A percentile compares a stretch with the other conserved stretches of the same genome.
These are phyloP conservation scores for Ceyx melanurus DNA, from an alignment of 2,113 vertebrate species.

Conservation along the genomic window DNA sequence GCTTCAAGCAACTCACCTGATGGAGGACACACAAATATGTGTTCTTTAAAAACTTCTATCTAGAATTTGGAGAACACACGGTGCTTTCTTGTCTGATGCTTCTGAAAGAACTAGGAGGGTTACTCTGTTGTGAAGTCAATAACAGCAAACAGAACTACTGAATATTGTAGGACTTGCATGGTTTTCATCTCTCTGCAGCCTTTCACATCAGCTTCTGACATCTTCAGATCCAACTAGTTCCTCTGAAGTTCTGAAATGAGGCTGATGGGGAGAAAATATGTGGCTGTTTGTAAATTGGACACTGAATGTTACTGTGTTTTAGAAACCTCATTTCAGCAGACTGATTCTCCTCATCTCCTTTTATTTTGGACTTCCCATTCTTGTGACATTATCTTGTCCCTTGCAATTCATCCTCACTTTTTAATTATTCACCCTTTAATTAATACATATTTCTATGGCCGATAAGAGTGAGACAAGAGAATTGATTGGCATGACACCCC, in stretches of 20 bases:
- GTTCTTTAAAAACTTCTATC: not conserved
- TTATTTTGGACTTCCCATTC: not conserved
- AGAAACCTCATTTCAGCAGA: not conserved
- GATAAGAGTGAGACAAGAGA: not conserved
- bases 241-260: not conserved
- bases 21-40: not conserved
- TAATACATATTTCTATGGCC: not conserved
- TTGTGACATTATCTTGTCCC: slow-evolving; percentile 13
- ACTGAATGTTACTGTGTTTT: not conserved
- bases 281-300: not conserved
- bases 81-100: not conserved
- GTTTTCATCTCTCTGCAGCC: not conserved
- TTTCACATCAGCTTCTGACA: not conserved
- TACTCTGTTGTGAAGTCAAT: not conserved
- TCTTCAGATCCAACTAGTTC: not conserved
- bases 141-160: not conserved
- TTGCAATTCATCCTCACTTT: not conserved
- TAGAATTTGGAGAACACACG: not conserved
- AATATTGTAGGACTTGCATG: not conserved
- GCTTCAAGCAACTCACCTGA: not conserved
- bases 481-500: not conserved
- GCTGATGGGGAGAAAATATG: fast-evolving
- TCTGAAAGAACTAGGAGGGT: not conserved
- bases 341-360: not conserved
- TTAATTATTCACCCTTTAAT: slow-evolving; percentile 28